Conservation (phyloP, 35 echinoderm and acorn worm species). For the Acanthaster planci region DNA sequence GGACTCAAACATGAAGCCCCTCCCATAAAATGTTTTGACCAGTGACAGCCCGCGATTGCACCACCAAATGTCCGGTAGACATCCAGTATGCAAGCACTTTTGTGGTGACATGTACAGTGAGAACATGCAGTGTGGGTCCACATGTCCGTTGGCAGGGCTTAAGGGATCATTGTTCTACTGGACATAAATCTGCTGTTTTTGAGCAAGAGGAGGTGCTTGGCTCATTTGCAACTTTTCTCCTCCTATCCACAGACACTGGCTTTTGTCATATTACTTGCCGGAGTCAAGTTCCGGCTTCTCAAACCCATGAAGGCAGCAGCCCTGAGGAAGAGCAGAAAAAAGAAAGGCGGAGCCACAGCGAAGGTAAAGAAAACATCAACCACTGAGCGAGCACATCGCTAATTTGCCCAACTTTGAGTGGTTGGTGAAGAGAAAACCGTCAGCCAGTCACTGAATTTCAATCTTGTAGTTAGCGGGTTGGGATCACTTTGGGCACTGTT, state of each 20-base stretch:
- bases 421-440: not conserved
- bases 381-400: no score
- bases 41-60: not conserved
- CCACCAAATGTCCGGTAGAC: not conserved
- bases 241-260: slow-evolving; percentile 34
- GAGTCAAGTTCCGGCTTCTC: slow-evolving; percentile 58
- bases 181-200: not conserved
- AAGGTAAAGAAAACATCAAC: slow-evolving; percentile 45
- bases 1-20: no score
- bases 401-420: not conserved
- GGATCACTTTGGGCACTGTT: not conserved
- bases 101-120: no score
- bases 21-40: not conserved
- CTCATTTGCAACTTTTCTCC: not conserved
- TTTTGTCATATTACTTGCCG: slow-evolving; percentile 55
- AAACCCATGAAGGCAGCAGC: slow-evolving; percentile 57
- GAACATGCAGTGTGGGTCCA: no score
- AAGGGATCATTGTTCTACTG: no score
- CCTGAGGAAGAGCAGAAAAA: slow-evolving; percentile 61
- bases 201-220: not conserved
- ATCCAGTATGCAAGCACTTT: not conserved
- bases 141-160: no score
- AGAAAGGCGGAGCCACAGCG: slow-evolving; percentile 50
- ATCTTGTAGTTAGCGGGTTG: not conserved
- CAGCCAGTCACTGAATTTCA: not conserved